phyloP scores from a whole-genome alignment of 2,888 invertebrate species.

The Agriopis marginaria region DNA sequence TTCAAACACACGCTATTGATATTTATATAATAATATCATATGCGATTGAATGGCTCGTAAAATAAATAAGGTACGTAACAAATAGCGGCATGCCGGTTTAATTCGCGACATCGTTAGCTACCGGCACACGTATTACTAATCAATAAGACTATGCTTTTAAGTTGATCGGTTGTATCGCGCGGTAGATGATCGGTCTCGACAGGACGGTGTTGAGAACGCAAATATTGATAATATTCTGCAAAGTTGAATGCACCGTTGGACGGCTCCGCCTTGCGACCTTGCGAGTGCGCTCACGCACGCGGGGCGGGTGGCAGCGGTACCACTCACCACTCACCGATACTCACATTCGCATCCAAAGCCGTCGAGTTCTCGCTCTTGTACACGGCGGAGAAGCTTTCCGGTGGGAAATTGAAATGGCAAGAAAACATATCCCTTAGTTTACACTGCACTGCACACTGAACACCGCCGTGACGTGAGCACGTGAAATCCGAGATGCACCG shows the following conservation, averaged over 20 bases:
- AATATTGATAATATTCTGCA: constrained; percentile 56
- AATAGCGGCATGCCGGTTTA: constrained; percentile 14
- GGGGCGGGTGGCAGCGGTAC: constrained; percentile 54
- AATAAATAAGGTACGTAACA: constrained; percentile 24
- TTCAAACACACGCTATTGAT: constrained; percentile 37
- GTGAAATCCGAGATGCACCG: constrained; percentile 65
- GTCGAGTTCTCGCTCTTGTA: constrained; percentile 67
- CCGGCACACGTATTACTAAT: constrained; percentile 14
- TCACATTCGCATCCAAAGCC: constrained; percentile 69
- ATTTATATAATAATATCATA: constrained; percentile 32
- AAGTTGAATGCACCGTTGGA: constrained; percentile 78
- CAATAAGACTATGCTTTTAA: background rate
- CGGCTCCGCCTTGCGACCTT: constrained; percentile 65
- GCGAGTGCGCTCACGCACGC: constrained; percentile 66
- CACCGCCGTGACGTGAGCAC: constrained; percentile 46
- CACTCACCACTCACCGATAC: constrained; percentile 64
- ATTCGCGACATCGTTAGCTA: constrained; percentile 18
- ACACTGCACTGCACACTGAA: constrained; percentile 60
- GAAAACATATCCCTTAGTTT: constrained; percentile 64
- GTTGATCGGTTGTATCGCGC: background rate
- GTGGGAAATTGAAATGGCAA: constrained; percentile 74
- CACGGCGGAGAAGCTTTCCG: constrained; percentile 78
- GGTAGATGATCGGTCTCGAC: constrained; percentile 24
- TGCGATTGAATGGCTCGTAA: constrained; percentile 29
- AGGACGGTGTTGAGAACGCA: constrained; percentile 40